Conservation (phyloP, 2,888 invertebrate species). For the Eledone cirrhosa region DNA sequence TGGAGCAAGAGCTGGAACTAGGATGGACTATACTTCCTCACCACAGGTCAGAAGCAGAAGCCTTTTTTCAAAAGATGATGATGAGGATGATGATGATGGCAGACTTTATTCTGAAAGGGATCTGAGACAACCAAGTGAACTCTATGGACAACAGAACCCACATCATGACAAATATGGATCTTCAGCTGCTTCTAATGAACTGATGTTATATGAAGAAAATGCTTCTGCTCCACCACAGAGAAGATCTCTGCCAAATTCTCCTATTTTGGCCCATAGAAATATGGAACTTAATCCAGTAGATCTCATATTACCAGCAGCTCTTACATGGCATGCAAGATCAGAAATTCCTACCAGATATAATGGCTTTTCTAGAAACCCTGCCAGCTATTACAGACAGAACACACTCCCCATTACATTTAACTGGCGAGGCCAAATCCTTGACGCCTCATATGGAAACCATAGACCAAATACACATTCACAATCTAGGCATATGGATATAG, state of each 20-base stretch:
- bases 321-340: slow-evolving; percentile 18
- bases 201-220: too few relatives aligned
- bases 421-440: neutral
- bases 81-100: too few relatives aligned
- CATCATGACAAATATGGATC: too few relatives aligned
- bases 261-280: neutral
- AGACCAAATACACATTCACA: too few relatives aligned
- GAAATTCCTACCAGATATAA: neutral
- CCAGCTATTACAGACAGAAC: neutral
- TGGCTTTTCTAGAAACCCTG: neutral
- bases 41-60: neutral
- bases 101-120: too few relatives aligned
- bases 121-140: too few relatives aligned
- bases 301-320: neutral
- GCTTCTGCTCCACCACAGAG: neutral
- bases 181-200: too few relatives aligned
- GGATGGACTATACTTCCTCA: neutral
- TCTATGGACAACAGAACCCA: too few relatives aligned
- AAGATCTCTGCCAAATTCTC: slow-evolving; percentile 17
- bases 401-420: neutral
- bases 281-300: neutral
- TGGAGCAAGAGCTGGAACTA: neutral
- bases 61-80: neutral
- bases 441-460: too few relatives aligned
- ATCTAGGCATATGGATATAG: neutral